A percentile compares a stretch with the other conserved stretches of the same genome.
phyloP scores from a whole-genome alignment of 2,797 vertebrate species.

The Peromyscus aztecus region DNA sequence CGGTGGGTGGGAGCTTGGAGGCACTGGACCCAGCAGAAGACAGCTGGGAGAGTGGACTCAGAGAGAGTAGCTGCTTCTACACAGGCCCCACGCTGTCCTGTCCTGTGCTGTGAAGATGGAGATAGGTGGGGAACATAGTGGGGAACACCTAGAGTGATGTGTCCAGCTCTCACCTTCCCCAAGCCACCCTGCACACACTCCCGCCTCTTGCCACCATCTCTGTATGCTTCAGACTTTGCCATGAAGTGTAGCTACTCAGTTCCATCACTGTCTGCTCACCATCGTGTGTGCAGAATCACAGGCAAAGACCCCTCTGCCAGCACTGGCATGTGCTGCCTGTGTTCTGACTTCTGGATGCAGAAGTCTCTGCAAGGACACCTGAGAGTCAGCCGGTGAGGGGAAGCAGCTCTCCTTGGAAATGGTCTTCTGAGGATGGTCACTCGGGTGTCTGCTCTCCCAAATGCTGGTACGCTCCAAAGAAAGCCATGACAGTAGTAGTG shows the following conservation, averaged over 20 bases:
- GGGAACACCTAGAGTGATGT: not conserved
- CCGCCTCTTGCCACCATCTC: not conserved
- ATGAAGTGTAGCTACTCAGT: not conserved
- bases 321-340: not conserved
- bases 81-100: not conserved
- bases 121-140: no score
- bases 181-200: no score
- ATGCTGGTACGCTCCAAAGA: not conserved
- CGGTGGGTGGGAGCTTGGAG: not conserved
- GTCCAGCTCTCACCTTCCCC: no score
- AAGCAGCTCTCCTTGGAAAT: not conserved
- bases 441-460: not conserved
- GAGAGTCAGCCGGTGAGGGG: no score
- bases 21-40: not conserved
- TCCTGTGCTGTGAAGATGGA: not conserved
- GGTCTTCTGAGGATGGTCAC: not conserved
- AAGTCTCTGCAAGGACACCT: not conserved
- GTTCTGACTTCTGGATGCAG: not conserved
- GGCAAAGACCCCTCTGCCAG: not conserved
- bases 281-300: not conserved
- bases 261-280: not conserved
- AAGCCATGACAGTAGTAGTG: slow-evolving; percentile 25
- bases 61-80: not conserved
- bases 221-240: not conserved
- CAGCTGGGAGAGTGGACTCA: fast-evolving